Base-by-base conservation (phyloP, 2,113 vertebrate genomes). In the Amazona guildingii region DNA sequence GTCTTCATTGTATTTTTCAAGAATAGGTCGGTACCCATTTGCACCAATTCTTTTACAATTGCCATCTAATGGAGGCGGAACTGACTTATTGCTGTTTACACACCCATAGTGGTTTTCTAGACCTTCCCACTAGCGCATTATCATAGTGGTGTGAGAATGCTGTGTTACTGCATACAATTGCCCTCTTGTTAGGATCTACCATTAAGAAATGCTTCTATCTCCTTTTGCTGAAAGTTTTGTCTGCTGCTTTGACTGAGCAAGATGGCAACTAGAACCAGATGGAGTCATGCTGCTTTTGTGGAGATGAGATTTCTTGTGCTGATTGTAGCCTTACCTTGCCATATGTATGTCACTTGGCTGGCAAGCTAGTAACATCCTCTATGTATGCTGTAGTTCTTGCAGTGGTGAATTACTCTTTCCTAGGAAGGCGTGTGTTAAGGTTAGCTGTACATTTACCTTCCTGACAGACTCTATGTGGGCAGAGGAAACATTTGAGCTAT, bases 401-500 rank as follows among this genome's bases (percentile, higher is more conserved):
- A 3, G 31, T 25, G 66, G 88, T 35, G 67, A 92, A 95, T 90
- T 64, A 75, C 52, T 91, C 74, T 95, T 94, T 51, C 61, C 68
- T 64, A 44, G 86, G 91, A 93, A 95, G 92, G 61, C 35, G 24
- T 63, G 52, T 63, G 48, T 68, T 66, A 75, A 94, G 43, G 43
- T 78, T 85, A 59, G 66, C 85, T 41, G n/a, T 90, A 20, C 46
- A 10, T 51, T 95, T 90, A 64, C 61, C 55, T 94, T 48, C 37
- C 29, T 84, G 90, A 82, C 91, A 88, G 79, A 55, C 62, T 90
- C 90, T n/a, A 4, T 87, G 79, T n/a, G 88, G 79, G 74, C 79
- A 90, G 39, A 86, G 70, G 93, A 97, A 96, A 97, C 95, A 96
- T 91, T 95, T 87, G 92, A 90, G 74, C 83, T 90, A 77, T 91